Percentiles rank a stretch among this genome's conserved stretches.
Conservation (phyloP, 2,797 vertebrate species). For the Falco columbarius region DNA sequence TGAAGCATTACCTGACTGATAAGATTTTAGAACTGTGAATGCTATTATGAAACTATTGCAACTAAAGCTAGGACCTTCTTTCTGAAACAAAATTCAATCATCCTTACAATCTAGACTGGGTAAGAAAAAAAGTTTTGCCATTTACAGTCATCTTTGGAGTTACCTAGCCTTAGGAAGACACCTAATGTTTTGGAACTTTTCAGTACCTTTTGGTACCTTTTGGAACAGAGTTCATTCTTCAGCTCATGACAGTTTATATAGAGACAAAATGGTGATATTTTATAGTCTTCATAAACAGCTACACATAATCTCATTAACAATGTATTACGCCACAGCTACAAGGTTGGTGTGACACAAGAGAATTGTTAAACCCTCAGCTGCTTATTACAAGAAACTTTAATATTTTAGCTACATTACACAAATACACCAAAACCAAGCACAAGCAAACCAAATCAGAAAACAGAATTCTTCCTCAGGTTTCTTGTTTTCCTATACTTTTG, state of each 20-base stretch:
- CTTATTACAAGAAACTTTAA: not conserved
- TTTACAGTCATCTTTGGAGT: not conserved
- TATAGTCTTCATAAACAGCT: not conserved
- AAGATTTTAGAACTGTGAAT: not conserved
- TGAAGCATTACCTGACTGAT: not conserved
- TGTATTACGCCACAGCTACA: not conserved
- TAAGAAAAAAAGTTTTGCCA: not conserved
- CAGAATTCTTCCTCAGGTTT: not conserved
- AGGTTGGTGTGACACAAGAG: not conserved
- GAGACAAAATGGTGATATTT: not conserved
- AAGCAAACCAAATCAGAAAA: not conserved
- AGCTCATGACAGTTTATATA: not conserved
- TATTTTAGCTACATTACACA: not conserved
- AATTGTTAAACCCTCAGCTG: not conserved
- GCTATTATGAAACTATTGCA: not conserved
- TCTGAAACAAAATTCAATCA: not conserved
- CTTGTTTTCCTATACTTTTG: not conserved
- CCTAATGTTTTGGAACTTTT: not conserved
- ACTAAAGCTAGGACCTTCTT: not conserved
- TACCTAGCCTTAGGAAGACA: not conserved
- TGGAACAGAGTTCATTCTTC: not conserved
- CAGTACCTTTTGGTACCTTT: not conserved
- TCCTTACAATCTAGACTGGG: not conserved
- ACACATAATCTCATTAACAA: not conserved
- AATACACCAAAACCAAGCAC: not conserved